Evolutionary conservation across 2,113 vertebrate species (phyloP).

Genomic region (Phalacrocorax pelagicus): DNA sequence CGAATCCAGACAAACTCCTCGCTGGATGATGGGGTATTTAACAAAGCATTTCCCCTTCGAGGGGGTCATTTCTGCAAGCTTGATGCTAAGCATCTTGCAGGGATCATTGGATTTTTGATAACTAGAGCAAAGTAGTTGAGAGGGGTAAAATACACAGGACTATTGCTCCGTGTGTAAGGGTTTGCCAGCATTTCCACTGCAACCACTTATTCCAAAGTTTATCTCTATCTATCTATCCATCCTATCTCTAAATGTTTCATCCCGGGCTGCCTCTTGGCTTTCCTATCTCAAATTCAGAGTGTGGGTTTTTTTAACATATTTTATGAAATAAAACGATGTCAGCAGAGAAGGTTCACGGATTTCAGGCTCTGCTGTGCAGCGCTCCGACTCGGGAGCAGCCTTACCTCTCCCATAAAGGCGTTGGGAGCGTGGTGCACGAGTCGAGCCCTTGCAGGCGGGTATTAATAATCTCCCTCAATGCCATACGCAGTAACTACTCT

Average conservation of each 20-base stretch:
- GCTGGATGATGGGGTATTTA: neutral
- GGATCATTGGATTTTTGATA: neutral
- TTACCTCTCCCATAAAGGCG: neutral
- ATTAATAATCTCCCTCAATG: neutral
- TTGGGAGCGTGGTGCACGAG: accelerated
- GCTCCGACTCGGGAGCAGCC: neutral
- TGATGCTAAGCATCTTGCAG: neutral
- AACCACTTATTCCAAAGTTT: neutral
- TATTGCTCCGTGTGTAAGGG: neutral
- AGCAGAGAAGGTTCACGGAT: neutral
- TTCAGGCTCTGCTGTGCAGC: neutral
- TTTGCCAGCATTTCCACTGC: neutral
- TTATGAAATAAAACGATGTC: slow-evolving; percentile 23
- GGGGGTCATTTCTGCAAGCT: neutral
- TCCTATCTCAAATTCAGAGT: neutral
- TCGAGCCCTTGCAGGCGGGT: neutral
- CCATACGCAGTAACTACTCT: slow-evolving; percentile 72
- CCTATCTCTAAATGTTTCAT: neutral
- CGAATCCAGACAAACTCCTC: neutral
- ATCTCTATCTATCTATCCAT: neutral
- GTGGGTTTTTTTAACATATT: neutral
- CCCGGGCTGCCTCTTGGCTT: neutral
- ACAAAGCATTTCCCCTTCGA: neutral
- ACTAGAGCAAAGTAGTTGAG: neutral
- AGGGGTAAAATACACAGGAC: neutral